Conservation (phyloP, 2,797 vertebrate genomes). For the Toxotes lorentzi region DNA sequence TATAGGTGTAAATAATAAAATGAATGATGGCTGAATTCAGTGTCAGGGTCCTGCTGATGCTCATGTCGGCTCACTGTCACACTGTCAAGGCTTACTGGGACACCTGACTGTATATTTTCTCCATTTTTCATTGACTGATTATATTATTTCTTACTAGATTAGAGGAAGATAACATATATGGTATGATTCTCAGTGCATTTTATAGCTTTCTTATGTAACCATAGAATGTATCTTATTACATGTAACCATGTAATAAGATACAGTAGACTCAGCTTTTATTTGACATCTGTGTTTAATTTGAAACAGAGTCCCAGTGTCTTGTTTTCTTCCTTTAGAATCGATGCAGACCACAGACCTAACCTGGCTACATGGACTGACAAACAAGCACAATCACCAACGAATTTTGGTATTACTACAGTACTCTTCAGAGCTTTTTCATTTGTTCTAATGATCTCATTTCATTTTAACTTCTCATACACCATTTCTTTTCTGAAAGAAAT, state of each 20-base stretch:
- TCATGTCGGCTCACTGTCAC: no score
- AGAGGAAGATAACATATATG: neutral
- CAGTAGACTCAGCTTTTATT: neutral
- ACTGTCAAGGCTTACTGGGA: no score
- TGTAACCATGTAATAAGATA: neutral
- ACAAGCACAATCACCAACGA: neutral
- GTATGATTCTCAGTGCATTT: neutral
- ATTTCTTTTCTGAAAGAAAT: neutral
- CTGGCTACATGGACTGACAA: neutral
- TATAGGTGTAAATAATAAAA: no score
- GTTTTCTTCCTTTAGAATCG: neutral
- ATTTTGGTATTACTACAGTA: neutral
- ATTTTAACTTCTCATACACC: neutral
- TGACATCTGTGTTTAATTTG: conserved; percentile 1
- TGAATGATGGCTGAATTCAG: no score
- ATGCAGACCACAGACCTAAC: conserved; percentile 9
- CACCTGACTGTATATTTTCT: neutral
- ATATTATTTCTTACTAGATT: neutral
- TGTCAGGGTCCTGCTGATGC: no score
- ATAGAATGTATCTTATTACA: no score
- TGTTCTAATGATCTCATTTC: neutral
- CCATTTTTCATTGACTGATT: neutral
- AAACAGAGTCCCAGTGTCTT: conserved; percentile 3
- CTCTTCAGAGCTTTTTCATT: neutral
- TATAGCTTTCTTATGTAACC: neutral